phyloP scores from a whole-genome alignment of 2,797 vertebrate genomes.

The Melanogrammus aeglefinus region DNA sequence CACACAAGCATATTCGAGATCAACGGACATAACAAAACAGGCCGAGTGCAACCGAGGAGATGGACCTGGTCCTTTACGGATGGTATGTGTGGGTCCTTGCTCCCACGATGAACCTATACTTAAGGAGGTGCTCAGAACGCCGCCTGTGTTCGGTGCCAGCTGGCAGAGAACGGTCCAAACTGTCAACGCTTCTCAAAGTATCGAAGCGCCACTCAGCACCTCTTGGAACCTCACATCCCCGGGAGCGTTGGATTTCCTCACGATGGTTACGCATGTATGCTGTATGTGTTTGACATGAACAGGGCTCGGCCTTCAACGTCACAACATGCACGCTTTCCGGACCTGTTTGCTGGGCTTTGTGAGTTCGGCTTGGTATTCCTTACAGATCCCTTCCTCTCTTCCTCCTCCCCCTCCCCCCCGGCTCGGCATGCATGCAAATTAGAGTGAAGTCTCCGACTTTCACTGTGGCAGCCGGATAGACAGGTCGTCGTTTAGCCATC shows the following conservation, averaged over 20 bases:
- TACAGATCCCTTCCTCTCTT: background rate
- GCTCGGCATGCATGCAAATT: background rate
- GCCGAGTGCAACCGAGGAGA: no score
- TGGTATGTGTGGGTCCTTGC: background rate
- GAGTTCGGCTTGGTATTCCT: background rate
- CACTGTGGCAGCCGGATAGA: slow-evolving; percentile 27
- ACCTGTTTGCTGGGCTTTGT: slow-evolving; percentile 11
- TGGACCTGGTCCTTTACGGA: no score
- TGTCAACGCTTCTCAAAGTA: background rate
- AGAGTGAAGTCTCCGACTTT: slow-evolving; percentile 32
- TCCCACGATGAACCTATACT: background rate
- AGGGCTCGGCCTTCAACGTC: no score
- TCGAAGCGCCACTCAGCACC: background rate
- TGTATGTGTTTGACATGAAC: no score
- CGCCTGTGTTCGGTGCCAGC: no score
- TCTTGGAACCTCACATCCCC: background rate
- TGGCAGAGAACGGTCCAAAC: background rate
- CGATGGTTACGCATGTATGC: no score
- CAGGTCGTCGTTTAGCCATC: slow-evolving; percentile 16
- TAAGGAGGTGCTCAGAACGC: no score
- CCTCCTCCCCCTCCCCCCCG: background rate
- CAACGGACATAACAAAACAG: background rate
- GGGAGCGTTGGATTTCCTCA: background rate
- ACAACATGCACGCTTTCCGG: background rate
- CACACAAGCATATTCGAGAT: background rate